Base-by-base conservation (phyloP, 2,113 vertebrate genomes). In the Rhabdornis inornatus region DNA sequence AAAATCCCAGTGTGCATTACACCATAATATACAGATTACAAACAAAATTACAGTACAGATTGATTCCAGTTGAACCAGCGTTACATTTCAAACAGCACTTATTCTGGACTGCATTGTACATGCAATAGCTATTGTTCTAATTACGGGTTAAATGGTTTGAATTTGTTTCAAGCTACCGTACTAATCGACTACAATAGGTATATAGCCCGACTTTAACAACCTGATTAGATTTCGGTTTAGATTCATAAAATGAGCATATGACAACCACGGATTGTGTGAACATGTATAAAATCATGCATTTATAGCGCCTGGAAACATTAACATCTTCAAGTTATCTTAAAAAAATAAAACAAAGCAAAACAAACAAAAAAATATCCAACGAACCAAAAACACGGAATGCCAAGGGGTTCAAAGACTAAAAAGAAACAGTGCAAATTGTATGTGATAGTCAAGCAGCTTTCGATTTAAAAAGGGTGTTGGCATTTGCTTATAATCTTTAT, bases 401-500 rank as follows among this genome's bases (percentile, higher is more conserved):
- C 95, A 94, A 96, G 86, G 89, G 96, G 78, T 95, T 95, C 90
- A 94, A 97, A 97, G 94, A 97, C 87, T 95, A 96, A 96, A 97
- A 98, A 98, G 92, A 98, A 98, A 98, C 96, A 98, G 97, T 98
- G 98, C 98, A 98, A 98, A 98, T 98, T 98, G 97, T 98, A 97
- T 97, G 97, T 98, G 98, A 99, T 98, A 98, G 98, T 99, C 98
- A 98, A 98, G 98, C 98, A 98, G 98, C 98, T 98, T 98, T 98
- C 97, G 96, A 98, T 98, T 98, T 97, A 50, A 97, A 98, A 97
- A 97, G 95, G 97, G 91, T 97, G 97, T 98, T 98, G 97, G 98
- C 96, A 97, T 98, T 98, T 98, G 96, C 92, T 98, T 96, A 97
- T 97, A 98, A 88, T 95, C 96, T 97, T 97, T 98, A 97, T 97